Evolutionary conservation across 1,140 invertebrate species (phyloP), one percentile per base, ranked within the genome.

Genomic region (Drosophila kanapiae): DNA sequence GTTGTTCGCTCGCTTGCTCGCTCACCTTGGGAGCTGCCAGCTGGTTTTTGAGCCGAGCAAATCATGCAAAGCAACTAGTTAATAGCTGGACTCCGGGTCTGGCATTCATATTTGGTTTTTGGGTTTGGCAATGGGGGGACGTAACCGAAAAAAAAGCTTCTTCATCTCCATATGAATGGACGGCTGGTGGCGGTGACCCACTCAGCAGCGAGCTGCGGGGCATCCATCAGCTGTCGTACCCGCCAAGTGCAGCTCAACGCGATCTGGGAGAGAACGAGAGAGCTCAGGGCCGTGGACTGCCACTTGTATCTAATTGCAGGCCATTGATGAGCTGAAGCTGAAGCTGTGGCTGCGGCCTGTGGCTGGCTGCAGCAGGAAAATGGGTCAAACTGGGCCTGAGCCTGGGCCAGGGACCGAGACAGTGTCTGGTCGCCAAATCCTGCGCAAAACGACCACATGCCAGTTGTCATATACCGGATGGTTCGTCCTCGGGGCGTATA

Each of bases 21-120:
- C 71, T 90, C 85, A 90, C 85, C 85, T 90, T 90, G 85, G 85
- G 78, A 71, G 47, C 69, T 49, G 53, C 37, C 56, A 67, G 68
- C 83, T 76, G 83, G 83, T 79, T 83, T 83, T 59, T 7, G 61
- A 64, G 62, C 81, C 54, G 47, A 62, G 68, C 82, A 78, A 81
- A 83, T 79, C 83, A 75, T 75, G 65, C 74, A 76, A 82, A 82
- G 80, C 67, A 85, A 69, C 74, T 65, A 72, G 60, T 75, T 78
- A 83, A 77, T 88, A 53, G 71, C 63, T 56, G 53, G 53, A 56
- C 53, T 63, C 45, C 62, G 58, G 60, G 68, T 60, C 59, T 58
- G 40, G 47, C 27, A 45, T 58, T 59, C 31, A 47, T 45, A 42
- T 56, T 45, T 42, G 38, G 68, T 29, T 31, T 16, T 49, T 35